A percentile compares a stretch with the other conserved stretches of the same genome.
phyloP scores from a whole-genome alignment of 2,113 vertebrate genomes.

The Catharus bicknelli region DNA sequence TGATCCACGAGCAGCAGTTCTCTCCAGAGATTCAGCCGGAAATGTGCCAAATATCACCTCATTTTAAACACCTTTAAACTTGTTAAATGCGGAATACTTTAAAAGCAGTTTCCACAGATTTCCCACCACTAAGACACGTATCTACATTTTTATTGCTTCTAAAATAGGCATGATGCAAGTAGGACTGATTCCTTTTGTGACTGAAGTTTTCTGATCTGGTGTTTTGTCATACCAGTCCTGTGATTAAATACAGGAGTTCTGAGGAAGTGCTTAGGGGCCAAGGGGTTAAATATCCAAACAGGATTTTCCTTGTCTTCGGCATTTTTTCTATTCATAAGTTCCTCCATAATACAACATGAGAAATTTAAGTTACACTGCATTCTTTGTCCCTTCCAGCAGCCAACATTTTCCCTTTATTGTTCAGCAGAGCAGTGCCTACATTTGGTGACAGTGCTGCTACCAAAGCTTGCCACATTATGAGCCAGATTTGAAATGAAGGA shows the following conservation, averaged over 20 bases:
- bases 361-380: not conserved
- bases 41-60: not conserved
- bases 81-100: not conserved
- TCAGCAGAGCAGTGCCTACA: not conserved
- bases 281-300: not conserved
- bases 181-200: not conserved
- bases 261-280: not conserved
- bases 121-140: not conserved
- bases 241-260: not conserved
- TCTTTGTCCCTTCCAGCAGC: not conserved
- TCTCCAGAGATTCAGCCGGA: not conserved
- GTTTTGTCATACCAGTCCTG: not conserved
- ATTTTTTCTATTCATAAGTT: not conserved
- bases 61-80: not conserved
- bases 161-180: accelerated
- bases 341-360: not conserved
- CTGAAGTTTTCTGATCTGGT: not conserved
- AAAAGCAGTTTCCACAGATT: not conserved
- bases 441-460: not conserved
- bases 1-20: not conserved
- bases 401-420: not conserved
- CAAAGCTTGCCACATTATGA: not conserved
- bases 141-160: not conserved
- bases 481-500: not conserved
- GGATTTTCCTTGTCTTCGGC: not conserved